Evolutionary conservation across 2,113 vertebrate species (phyloP).

Genomic region (Misgurnus mizolepis): DNA sequence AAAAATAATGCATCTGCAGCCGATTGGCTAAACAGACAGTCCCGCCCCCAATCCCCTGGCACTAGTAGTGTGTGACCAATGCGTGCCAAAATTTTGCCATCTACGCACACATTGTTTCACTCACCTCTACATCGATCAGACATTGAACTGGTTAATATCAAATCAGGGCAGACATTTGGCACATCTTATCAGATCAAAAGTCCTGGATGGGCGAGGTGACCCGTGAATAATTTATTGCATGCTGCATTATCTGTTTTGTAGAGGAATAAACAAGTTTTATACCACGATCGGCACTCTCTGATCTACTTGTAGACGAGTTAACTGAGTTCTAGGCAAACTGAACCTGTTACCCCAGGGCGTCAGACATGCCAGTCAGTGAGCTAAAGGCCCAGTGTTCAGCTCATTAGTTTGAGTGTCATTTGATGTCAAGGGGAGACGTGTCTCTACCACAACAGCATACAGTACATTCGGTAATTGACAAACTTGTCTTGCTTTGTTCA

Average conservation of each 20-base stretch:
- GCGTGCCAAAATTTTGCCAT: neutral
- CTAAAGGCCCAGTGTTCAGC: neutral
- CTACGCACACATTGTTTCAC: neutral
- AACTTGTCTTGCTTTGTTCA: neutral
- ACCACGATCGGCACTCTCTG: neutral
- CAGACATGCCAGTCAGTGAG: neutral
- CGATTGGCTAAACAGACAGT: too few relatives aligned
- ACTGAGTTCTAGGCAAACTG: neutral
- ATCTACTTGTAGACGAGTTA: neutral
- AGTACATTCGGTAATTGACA: constrained; percentile 15
- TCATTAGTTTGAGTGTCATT: constrained; percentile 4
- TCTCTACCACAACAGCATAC: neutral
- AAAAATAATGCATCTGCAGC: neutral
- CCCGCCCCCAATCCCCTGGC: too few relatives aligned
- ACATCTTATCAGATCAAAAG: neutral
- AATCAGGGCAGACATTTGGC: constrained; percentile 21
- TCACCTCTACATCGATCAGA: constrained; percentile 2
- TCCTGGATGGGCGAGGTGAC: neutral
- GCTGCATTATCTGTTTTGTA: neutral
- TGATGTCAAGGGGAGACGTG: neutral
- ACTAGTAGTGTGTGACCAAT: too few relatives aligned
- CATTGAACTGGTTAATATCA: constrained; percentile 30
- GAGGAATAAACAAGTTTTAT: constrained; percentile 1
- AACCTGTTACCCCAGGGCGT: neutral
- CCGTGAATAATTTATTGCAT: neutral